These are phyloP conservation scores for Aix galericulata DNA, from an alignment of 2,113 vertebrate genomes.

Conservation along the genomic window DNA sequence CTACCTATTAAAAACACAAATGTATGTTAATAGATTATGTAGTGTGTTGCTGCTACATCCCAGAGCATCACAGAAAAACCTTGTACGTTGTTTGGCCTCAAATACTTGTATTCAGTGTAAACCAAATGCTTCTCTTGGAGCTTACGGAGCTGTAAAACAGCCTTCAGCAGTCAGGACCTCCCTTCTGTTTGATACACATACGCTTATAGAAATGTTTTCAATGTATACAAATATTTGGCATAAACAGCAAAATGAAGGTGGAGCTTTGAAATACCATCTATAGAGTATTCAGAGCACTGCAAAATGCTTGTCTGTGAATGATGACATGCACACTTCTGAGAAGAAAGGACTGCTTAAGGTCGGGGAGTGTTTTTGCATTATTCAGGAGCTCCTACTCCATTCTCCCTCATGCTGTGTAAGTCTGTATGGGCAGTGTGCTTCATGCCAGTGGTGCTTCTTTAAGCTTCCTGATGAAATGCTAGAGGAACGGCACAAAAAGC, in stretches of 20 bases:
- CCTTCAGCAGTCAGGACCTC: neutral
- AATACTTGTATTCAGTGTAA: neutral
- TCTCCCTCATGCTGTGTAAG: neutral
- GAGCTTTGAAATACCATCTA: neutral
- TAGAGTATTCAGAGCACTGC: neutral
- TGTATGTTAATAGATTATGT: neutral
- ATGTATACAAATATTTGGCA: neutral
- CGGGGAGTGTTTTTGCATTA: neutral
- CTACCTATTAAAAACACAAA: neutral
- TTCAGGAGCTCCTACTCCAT: neutral
- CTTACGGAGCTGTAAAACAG: neutral
- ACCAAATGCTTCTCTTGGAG: neutral
- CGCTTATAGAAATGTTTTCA: neutral
- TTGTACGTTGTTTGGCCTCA: neutral
- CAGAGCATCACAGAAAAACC: neutral
- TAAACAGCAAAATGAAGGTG: neutral
- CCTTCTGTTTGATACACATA: neutral
- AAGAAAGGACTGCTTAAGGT: neutral
- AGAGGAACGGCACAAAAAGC: too few species aligned
- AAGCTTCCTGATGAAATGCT: neutral
- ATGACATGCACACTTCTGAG: neutral
- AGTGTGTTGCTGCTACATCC: neutral
- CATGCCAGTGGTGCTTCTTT: neutral
- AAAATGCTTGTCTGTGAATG: neutral
- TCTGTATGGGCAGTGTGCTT: neutral